Base-by-base conservation (phyloP, 2,797 vertebrate genomes). In the Protonibea diacanthus region DNA sequence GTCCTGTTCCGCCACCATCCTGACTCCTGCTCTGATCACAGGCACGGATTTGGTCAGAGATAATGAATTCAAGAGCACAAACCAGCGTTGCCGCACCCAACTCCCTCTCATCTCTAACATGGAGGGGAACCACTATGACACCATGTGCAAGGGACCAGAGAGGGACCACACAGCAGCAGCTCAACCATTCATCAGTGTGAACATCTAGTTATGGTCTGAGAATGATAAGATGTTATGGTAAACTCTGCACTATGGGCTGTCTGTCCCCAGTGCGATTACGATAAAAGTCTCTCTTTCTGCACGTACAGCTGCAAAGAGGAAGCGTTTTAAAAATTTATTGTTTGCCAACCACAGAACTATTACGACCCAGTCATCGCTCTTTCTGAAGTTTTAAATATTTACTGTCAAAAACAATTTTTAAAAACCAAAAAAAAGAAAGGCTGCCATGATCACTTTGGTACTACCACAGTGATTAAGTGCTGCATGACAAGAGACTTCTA, bases 61-160 rank as follows among this genome's bases (percentile, higher is more conserved):
- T 91, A 93, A 94, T 89, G 80, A 89, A 91, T 93, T 89, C 90
- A 89, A 88, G 91, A 90, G 83, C 82, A 88, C 76, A 90, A 87
- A 80, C 75, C 71, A 68, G 78, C 48, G 85, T 72, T 55, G 59
- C 91, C 88, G 56, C 91, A 29, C 86, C 86, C 90, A 89, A 27
- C 70, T 79, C 81, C 73, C 84, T 92, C 81, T 90, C 90, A 90
- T 90, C 78, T 89, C 57, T 77, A 81, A 89, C 90, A 89, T 76
- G 82, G 86, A 86, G 87, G 76, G 60, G 74, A 89, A 89, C 85
- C 88, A 11, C 84, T 71, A 64, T 74, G 81, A 91, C 91, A 93
- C 89, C 85, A 85, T 87, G 58, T 87, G 88, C 65, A 76, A 53
- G 78, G 72, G 74, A 52, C 78, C 74, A 42, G 79, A 81, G 70